These are phyloP conservation scores for Elegia similella DNA, from an alignment of 2,888 invertebrate genomes.

Conservation along the genomic window DNA sequence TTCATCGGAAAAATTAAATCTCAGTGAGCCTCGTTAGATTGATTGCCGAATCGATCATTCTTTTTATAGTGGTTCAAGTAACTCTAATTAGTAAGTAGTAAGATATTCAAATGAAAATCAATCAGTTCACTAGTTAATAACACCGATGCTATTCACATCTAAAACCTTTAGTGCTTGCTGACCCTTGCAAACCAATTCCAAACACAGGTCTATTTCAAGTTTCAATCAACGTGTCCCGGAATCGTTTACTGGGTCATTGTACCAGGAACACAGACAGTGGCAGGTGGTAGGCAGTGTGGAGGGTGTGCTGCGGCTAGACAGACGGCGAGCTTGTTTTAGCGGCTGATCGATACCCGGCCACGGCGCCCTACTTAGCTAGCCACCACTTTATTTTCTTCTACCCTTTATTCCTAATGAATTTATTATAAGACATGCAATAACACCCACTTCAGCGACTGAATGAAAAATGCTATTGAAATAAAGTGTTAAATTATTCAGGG, in stretches of 20 bases:
- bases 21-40: constrained; percentile 14
- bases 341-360: constrained; percentile 71
- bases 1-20: constrained; percentile 9
- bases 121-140: background rate
- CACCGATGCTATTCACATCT: background rate
- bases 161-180: constrained; percentile 19
- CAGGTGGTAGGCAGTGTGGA: constrained; percentile 59
- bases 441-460: constrained; percentile 1
- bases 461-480: constrained; percentile 11
- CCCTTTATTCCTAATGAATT: constrained; percentile 53
- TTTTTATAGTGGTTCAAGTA: background rate
- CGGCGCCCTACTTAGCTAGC: constrained; percentile 68
- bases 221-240: constrained; percentile 58
- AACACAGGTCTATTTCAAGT: constrained; percentile 51
- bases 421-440: constrained; percentile 31
- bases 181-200: constrained; percentile 49
- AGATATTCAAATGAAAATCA: background rate
- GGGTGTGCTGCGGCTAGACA: constrained; percentile 59
- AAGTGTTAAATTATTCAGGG: constrained; percentile 22
- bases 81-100: background rate
- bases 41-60: background rate
- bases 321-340: constrained; percentile 68
- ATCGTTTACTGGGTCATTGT: constrained; percentile 69
- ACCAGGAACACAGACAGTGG: constrained; percentile 50
- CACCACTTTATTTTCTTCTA: constrained; percentile 59